These are phyloP conservation scores for Epinephelus lanceolatus DNA, from an alignment of 2,113 vertebrate species.

Conservation along the genomic window DNA sequence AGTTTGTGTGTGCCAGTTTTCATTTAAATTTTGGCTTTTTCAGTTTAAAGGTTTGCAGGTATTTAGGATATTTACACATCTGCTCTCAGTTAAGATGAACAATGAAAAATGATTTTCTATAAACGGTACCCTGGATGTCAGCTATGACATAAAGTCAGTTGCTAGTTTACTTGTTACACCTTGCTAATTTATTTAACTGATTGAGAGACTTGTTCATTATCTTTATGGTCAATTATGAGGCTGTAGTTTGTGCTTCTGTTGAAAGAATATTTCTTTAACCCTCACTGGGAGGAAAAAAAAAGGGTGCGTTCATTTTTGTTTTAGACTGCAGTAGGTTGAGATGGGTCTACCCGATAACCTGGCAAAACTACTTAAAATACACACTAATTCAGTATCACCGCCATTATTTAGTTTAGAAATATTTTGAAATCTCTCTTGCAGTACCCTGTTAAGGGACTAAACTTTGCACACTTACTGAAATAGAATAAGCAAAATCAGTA, in stretches of 20 bases:
- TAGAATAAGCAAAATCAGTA: background rate
- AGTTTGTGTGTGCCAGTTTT: too few species aligned
- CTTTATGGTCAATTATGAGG: background rate
- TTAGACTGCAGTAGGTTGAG: background rate
- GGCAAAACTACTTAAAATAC: background rate
- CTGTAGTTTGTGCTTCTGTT: background rate
- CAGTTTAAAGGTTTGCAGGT: background rate
- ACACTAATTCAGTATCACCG: background rate
- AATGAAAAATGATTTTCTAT: background rate
- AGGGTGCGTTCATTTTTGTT: background rate
- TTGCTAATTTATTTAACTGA: background rate
- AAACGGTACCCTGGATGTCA: background rate
- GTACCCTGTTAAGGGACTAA: background rate
- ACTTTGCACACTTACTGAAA: background rate
- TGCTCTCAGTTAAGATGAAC: background rate
- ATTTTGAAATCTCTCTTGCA: background rate
- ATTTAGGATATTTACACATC: background rate
- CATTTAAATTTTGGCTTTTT: background rate
- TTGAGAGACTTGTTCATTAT: background rate
- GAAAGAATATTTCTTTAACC: background rate
- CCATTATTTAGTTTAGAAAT: background rate
- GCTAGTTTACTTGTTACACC: background rate
- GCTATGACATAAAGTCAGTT: background rate
- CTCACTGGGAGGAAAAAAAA: background rate
- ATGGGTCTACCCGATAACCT: background rate